phyloP scores from a whole-genome alignment of 2,113 vertebrate species.

The Eulemur macaco region DNA sequence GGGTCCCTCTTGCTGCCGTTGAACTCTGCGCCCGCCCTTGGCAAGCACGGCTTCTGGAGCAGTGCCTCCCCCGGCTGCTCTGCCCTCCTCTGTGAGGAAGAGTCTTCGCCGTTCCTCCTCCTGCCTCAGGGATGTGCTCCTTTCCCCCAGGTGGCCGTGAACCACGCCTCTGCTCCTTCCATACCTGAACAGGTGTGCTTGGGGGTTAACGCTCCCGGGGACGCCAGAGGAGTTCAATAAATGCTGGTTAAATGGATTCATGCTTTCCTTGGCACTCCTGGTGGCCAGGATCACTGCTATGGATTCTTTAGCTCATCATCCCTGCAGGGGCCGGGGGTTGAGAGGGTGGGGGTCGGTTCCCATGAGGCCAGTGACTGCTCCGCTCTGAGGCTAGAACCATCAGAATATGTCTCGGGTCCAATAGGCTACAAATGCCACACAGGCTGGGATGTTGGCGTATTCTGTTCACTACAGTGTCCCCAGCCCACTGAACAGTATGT shows the following conservation, averaged over 20 bases:
- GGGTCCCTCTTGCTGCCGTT: fast-evolving
- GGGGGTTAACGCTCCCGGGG: background rate
- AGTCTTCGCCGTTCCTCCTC: fast-evolving
- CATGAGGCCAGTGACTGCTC: background rate
- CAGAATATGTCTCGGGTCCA: background rate
- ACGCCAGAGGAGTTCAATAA: background rate
- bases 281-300: background rate
- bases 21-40: background rate
- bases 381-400: background rate
- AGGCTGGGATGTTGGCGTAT: fast-evolving
- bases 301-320: background rate
- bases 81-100: background rate
- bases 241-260: too few relatives aligned
- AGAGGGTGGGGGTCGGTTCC: background rate
- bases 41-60: too few relatives aligned
- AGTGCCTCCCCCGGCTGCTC: fast-evolving
- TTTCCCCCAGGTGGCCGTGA: too few relatives aligned
- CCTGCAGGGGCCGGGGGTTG: background rate
- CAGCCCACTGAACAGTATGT: fast-evolving
- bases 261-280: background rate
- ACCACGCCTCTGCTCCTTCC: background rate
- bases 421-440: fast-evolving
- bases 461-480: fast-evolving
- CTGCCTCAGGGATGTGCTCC: fast-evolving
- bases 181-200: background rate